Conservation (phyloP, 2,888 invertebrate genomes). For the Amblyjoppa fuscipennis region DNA sequence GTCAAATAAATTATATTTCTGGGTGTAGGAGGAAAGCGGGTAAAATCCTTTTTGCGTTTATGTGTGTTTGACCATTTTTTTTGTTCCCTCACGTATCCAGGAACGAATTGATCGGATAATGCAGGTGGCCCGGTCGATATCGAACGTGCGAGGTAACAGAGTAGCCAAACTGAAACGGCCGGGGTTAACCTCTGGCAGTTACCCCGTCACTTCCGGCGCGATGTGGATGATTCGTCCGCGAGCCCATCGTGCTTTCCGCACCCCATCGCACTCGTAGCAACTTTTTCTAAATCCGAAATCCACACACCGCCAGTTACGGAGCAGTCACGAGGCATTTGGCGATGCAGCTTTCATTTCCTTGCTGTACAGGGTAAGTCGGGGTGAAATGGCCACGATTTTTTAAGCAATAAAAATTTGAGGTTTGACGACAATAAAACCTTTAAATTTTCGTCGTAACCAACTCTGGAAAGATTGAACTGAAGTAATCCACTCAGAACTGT, state of each 20-base stretch:
- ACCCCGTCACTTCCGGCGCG: slow-evolving; percentile 29
- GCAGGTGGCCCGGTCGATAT: slow-evolving; percentile 22
- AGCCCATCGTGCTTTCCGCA: slow-evolving; percentile 5
- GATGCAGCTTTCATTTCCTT: background rate
- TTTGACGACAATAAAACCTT: no score
- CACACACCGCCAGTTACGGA: background rate
- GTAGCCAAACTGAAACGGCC: slow-evolving; percentile 2
- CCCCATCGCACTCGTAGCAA: background rate
- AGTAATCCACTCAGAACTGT: no score
- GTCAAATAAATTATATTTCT: no score
- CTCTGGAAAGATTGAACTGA: no score
- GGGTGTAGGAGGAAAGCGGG: background rate
- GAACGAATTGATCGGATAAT: slow-evolving; percentile 6
- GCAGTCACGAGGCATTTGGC: slow-evolving; percentile 1
- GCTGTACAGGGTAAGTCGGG: background rate
- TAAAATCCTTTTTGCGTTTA: background rate
- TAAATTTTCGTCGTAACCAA: no score
- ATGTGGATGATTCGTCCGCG: slow-evolving; percentile 10
- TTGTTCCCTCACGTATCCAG: background rate
- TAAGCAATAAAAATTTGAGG: no score
- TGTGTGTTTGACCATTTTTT: background rate
- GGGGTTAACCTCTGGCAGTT: slow-evolving; percentile 23
- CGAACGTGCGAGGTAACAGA: slow-evolving; percentile 1
- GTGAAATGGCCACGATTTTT: no score
- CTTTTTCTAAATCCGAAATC: slow-evolving; percentile 37